Percentiles rank a stretch among this genome's conserved stretches.
phyloP scores from a whole-genome alignment of 2,888 invertebrate genomes.

The Melanophora roralis region DNA sequence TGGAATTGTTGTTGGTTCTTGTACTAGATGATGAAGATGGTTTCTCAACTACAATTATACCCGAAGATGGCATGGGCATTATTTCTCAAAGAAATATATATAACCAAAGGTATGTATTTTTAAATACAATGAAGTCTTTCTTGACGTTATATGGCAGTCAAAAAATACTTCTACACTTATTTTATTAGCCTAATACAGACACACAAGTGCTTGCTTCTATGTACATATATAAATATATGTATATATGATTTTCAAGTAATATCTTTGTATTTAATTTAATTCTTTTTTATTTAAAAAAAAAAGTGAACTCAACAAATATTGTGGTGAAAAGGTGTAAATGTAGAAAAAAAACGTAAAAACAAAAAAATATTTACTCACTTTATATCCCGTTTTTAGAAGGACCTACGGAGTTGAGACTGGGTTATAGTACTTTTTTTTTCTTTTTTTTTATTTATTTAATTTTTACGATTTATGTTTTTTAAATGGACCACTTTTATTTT shows the following conservation, averaged over 20 bases:
- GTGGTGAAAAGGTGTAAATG: slow-evolving; percentile 1
- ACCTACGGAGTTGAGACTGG: background rate
- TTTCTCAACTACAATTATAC: slow-evolving; percentile 74
- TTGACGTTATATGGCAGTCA: background rate
- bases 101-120: slow-evolving; percentile 7
- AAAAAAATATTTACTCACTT: slow-evolving; percentile 48
- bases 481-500: slow-evolving; percentile 33
- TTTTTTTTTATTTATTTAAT: slow-evolving; percentile 11
- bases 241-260: no score
- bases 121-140: slow-evolving; percentile 13
- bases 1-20: slow-evolving; percentile 58
- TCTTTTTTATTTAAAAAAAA: slow-evolving; percentile 3
- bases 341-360: slow-evolving; percentile 19
- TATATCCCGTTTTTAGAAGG: slow-evolving; percentile 1
- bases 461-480: slow-evolving; percentile 9
- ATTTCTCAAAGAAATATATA: slow-evolving; percentile 33
- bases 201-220: no score
- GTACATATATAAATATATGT: no score
- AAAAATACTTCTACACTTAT: slow-evolving; percentile 18
- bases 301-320: background rate
- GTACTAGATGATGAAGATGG: slow-evolving; percentile 58
- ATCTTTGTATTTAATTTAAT: no score
- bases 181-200: no score
- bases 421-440: slow-evolving; percentile 3
- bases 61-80: slow-evolving; percentile 72